phyloP scores from a whole-genome alignment of 2,113 vertebrate species.

The Motacilla alba region DNA sequence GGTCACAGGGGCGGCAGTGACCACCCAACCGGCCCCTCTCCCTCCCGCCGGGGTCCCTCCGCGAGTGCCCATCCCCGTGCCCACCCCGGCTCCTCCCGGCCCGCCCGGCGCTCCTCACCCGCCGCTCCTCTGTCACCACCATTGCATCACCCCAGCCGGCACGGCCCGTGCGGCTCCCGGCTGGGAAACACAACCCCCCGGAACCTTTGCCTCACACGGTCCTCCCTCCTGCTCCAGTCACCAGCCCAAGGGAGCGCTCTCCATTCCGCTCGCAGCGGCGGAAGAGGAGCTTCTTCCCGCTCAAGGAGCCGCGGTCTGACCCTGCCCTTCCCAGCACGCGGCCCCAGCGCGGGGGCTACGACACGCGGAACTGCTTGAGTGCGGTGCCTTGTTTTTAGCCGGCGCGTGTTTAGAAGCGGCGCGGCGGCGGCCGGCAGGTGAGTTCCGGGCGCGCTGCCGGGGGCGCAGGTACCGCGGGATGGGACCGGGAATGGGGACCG shows the following conservation, averaged over 20 bases:
- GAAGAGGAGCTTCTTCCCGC: accelerated
- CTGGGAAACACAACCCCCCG: background rate
- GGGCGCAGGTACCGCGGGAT: background rate
- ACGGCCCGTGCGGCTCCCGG: background rate
- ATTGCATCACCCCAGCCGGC: constrained; percentile 9
- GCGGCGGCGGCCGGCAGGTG: background rate
- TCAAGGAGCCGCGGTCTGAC: accelerated
- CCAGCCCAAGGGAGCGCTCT: accelerated
- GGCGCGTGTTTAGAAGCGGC: accelerated
- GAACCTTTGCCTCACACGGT: background rate
- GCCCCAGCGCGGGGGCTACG: accelerated
- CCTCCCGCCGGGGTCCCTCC: background rate
- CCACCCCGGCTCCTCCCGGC: background rate
- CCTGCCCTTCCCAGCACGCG: accelerated
- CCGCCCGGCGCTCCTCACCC: background rate
- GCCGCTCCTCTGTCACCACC: background rate
- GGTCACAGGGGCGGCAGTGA: accelerated
- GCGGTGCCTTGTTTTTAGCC: background rate
- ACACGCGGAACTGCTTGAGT: accelerated
- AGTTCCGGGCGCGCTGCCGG: background rate
- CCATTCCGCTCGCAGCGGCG: accelerated
- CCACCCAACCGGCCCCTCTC: accelerated
- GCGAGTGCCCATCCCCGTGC: background rate
- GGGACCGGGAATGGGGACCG: too few species aligned
- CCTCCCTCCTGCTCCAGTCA: accelerated